Percentiles rank a stretch among this genome's conserved stretches.
Evolutionary conservation across 2,888 invertebrate species (phyloP).

Genomic region (Caenorhabditis auriculariae): DNA sequence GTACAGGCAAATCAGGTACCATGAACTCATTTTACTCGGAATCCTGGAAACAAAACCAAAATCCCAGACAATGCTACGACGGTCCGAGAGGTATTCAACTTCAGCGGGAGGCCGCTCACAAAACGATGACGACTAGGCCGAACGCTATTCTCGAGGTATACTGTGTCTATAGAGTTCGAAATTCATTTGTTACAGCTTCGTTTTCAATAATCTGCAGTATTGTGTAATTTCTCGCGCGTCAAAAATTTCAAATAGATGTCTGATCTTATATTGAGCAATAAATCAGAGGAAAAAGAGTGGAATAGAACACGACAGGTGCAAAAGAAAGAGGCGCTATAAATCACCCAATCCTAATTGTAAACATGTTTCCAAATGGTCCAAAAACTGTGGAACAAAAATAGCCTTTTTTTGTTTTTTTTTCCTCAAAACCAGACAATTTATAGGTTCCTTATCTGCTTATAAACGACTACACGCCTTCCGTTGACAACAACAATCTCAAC

Average conservation of each 20-base stretch:
- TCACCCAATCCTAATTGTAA: no score
- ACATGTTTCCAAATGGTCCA: no score
- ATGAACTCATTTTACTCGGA: background rate
- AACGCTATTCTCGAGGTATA: constrained; percentile 57
- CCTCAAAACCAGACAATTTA: background rate
- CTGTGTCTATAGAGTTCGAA: background rate
- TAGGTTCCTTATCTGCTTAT: constrained; percentile 61
- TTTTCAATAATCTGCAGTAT: no score
- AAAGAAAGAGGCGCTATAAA: no score
- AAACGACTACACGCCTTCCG: constrained; percentile 60
- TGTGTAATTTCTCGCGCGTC: no score
- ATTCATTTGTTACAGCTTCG: background rate
- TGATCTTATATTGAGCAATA: no score
- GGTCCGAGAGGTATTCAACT: constrained; percentile 54
- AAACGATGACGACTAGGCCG: constrained; percentile 54
- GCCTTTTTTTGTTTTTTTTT: background rate
- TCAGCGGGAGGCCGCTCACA: constrained; percentile 60
- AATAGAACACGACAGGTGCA: no score
- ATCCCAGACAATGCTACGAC: constrained; percentile 55
- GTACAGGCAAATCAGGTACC: constrained; percentile 56
- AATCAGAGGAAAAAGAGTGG: no score
- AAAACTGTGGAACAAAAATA: no score
- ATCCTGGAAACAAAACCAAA: background rate
- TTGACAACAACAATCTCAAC: constrained; percentile 58
- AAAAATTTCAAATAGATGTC: no score